These are phyloP conservation scores for Holacanthus passer DNA, from an alignment of 2,113 vertebrate genomes.

Conservation along the genomic window DNA sequence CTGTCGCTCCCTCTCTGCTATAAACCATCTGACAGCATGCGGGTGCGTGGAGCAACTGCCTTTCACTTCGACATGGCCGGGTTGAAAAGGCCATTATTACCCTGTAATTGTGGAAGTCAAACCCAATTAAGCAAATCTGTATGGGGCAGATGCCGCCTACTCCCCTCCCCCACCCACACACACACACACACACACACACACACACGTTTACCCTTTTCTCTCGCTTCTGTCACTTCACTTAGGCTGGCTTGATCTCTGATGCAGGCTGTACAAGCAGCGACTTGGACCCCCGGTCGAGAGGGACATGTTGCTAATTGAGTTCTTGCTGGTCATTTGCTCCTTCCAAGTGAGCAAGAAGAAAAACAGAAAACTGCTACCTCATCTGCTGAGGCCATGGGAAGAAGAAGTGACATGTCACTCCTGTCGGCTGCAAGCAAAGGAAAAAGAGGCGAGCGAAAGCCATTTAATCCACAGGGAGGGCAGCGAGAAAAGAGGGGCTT, in stretches of 20 bases:
- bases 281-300: slow-evolving; percentile 60
- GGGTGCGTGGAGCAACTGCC: slow-evolving; percentile 66
- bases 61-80: slow-evolving; percentile 68
- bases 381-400: slow-evolving; percentile 76
- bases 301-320: slow-evolving; percentile 88
- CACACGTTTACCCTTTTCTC: slow-evolving; percentile 62
- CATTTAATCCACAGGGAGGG: slow-evolving; percentile 78
- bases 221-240: slow-evolving; percentile 70
- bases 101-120: slow-evolving; percentile 84
- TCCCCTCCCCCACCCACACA: slow-evolving; percentile 4
- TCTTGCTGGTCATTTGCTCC: slow-evolving; percentile 88
- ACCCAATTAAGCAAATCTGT: slow-evolving; percentile 89
- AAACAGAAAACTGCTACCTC: slow-evolving; percentile 72
- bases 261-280: slow-evolving; percentile 39
- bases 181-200: slow-evolving; percentile 50
- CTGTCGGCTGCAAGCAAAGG: slow-evolving; percentile 54
- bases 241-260: slow-evolving; percentile 54
- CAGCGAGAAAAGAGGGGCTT: slow-evolving; percentile 56
- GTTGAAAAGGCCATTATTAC: slow-evolving; percentile 81
- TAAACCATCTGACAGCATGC: slow-evolving; percentile 72
- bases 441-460: slow-evolving; percentile 77
- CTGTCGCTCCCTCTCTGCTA: slow-evolving; percentile 52
- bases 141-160: slow-evolving; percentile 85
- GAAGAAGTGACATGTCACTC: slow-evolving; percentile 67
- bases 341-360: slow-evolving; percentile 91